Base-by-base conservation (phyloP, 1,140 invertebrate genomes). In the Pachyrhynchus sulphureomaculatus region DNA sequence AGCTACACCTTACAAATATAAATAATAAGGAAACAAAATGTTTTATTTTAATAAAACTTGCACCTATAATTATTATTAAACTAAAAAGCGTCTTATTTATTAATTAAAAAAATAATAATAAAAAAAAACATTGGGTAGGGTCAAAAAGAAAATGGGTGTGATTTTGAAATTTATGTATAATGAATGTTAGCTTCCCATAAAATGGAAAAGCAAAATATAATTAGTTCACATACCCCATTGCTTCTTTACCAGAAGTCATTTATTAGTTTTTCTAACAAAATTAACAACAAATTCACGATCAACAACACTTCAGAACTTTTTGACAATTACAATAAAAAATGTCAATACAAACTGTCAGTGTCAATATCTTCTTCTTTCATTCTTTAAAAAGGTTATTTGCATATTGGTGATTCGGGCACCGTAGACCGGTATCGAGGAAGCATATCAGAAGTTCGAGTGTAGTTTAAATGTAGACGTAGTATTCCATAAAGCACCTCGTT, bases 221-320 rank as follows among this genome's bases (percentile, higher is more conserved):
- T 21, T 21, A n/a, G 37, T 33, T 51, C 66, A 78, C 78, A 79
- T 73, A 84, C 82, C 82, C 82, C 82, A 83, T 84, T 52, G 81
- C 80, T 77, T 84, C 82, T 77, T 83, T 84, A 77, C 82, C 82
- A 74, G 80, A 82, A 75, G 82, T 84, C 83, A 84, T 84, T 81
- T 81, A 15, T n/a, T 13, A 17, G 24, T 23, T 9, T 20, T 1
- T 0, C 13, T 24, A 21, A 32, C 45, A n/a, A 37, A 37, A n/a
- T 17, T 37, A 48, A 57, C 42, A 57, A 42, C 21, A 48, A 39
- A 21, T 20, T 37, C 10, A 12, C 2, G 17, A 47, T 57, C 42
- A 57, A 57, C 55, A 57, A 57, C 32, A 3, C 18, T 17, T 15
- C 36, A 4, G 12, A 12, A 33, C 13, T n/a, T n/a, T n/a, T n/a